Evolutionary conservation across 2,888 invertebrate species (phyloP).

Genomic region (Aleiodes leptofemur): DNA sequence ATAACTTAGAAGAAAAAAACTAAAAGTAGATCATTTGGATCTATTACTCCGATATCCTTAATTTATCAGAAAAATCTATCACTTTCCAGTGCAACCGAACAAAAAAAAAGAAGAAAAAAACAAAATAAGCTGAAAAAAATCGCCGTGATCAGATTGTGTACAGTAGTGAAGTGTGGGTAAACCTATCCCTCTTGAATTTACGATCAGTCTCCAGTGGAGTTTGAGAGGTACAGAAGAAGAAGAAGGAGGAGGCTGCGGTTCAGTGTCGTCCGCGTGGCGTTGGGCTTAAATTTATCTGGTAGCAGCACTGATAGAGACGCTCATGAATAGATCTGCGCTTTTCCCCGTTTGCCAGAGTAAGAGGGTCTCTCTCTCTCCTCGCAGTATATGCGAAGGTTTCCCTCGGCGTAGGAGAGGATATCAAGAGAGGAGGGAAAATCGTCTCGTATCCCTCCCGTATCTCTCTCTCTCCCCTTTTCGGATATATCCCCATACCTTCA

Average conservation of each 20-base stretch:
- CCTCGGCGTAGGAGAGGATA: constrained; percentile 18
- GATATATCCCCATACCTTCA: constrained; percentile 23
- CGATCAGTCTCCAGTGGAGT: constrained; percentile 14
- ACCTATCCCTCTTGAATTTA: constrained; percentile 25
- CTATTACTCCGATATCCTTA: no score
- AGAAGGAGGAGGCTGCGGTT: constrained; percentile 34
- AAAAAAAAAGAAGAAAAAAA: constrained; percentile 6
- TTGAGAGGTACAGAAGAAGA: constrained; percentile 20
- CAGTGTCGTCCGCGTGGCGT: constrained; percentile 24
- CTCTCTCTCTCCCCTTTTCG: constrained; percentile 35
- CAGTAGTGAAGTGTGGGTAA: constrained; percentile 7
- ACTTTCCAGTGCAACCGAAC: not conserved
- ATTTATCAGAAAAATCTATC: no score
- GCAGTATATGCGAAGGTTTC: constrained; percentile 4
- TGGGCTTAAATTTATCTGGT: constrained; percentile 51
- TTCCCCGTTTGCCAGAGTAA: constrained; percentile 52
- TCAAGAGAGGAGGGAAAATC: constrained; percentile 33
- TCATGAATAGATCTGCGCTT: constrained; percentile 74
- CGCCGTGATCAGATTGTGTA: constrained; percentile 27
- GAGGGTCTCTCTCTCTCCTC: not conserved
- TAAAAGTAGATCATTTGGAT: no score
- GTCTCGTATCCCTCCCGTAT: constrained; percentile 43
- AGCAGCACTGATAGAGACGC: constrained; percentile 62
- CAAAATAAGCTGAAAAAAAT: not conserved
- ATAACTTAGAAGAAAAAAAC: no score